A percentile compares a stretch with the other conserved stretches of the same genome.
These are phyloP conservation scores for Marmota monax DNA, from an alignment of 2,113 vertebrate genomes.

Conservation along the genomic window DNA sequence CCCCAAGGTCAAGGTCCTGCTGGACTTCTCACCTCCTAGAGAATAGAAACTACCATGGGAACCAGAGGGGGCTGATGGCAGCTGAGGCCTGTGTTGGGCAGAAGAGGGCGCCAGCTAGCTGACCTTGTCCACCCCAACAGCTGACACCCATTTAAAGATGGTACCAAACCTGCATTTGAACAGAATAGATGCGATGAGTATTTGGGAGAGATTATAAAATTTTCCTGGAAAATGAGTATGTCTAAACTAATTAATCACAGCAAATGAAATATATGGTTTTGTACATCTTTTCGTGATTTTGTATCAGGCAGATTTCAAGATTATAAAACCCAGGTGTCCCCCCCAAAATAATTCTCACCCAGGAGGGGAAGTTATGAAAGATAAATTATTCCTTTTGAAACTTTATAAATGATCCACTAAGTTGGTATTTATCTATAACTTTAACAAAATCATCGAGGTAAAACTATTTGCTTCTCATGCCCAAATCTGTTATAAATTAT, in stretches of 20 bases:
- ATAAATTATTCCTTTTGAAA: not conserved
- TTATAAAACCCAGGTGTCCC: not conserved
- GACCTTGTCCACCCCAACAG: conserved; percentile 84
- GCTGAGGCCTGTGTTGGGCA: conserved; percentile 86
- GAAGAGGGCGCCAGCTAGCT: conserved; percentile 89
- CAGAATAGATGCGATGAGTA: conserved; percentile 54
- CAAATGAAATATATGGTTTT: not conserved
- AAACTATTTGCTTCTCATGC: not conserved
- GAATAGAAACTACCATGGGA: conserved; percentile 78
- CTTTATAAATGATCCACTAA: not conserved
- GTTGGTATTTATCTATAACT: not conserved
- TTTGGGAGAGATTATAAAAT: conserved; percentile 42
- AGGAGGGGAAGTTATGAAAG: not conserved
- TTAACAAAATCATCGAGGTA: not conserved
- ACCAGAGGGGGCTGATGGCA: conserved; percentile 87
- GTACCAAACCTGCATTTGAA: not conserved
- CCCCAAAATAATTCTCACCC: not conserved
- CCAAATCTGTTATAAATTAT: conserved; percentile 23
- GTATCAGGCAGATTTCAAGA: not conserved
- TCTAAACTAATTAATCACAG: conserved; percentile 33
- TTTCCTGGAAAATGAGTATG: not conserved
- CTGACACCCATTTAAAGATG: not conserved
- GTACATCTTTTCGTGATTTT: not conserved
- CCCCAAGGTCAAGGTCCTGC: conserved; percentile 81
- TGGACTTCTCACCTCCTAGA: conserved; percentile 73